Percentiles rank a stretch among this genome's conserved stretches.
These are phyloP conservation scores for Neodiprion fabricii DNA, from an alignment of 1,140 invertebrate species.

Conservation along the genomic window DNA sequence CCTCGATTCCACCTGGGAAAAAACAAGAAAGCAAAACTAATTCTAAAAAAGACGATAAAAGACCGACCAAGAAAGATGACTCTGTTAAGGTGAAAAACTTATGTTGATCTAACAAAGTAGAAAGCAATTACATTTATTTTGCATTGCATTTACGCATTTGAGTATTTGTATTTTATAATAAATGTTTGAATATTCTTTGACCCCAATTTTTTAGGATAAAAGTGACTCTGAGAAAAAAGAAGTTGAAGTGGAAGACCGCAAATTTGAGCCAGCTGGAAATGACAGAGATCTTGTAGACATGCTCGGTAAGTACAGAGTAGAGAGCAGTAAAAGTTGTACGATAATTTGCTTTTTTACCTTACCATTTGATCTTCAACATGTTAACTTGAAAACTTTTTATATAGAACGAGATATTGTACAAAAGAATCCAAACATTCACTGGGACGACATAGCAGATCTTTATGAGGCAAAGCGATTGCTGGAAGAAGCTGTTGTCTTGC, in stretches of 20 bases:
- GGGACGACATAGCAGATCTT: conserved; percentile 98
- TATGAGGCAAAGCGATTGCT: conserved; percentile 92
- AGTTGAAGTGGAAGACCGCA: conserved; percentile 79
- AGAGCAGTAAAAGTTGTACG: not conserved
- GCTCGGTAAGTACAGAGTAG: conserved; percentile 67
- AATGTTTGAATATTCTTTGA: conserved; percentile 23
- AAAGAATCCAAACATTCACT: conserved; percentile 95
- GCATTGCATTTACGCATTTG: not conserved
- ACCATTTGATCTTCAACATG: not conserved
- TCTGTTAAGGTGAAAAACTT: conserved; percentile 55
- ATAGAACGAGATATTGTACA: conserved; percentile 96
- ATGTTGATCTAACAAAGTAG: not conserved
- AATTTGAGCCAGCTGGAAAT: conserved; percentile 89
- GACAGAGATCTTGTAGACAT: conserved; percentile 95
- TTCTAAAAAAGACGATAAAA: conserved; percentile 67
- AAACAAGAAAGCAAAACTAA: conserved; percentile 57
- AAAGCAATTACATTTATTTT: not conserved
- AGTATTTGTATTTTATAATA: not conserved
- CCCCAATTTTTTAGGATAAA: conserved; percentile 57
- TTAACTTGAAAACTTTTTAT: conserved; percentile 34
- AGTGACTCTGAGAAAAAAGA: conserved; percentile 72
- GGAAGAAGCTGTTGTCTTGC: conserved; percentile 97
- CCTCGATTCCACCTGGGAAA: conserved; percentile 41
- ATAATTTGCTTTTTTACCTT: not conserved
- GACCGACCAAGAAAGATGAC: conserved; percentile 56